These are phyloP conservation scores for Coluber constrictor DNA, from an alignment of 2,797 vertebrate species.

Conservation along the genomic window DNA sequence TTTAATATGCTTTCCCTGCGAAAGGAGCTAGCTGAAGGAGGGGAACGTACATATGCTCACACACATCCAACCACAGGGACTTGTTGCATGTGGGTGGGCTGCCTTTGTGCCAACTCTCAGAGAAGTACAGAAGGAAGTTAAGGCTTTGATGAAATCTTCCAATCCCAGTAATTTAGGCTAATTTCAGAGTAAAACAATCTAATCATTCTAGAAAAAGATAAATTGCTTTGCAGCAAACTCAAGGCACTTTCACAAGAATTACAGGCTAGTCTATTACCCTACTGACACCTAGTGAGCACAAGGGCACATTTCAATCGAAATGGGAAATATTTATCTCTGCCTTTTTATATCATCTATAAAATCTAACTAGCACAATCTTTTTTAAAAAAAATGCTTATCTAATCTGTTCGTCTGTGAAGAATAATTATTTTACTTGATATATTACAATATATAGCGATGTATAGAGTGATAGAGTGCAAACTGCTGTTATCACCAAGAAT, in stretches of 20 bases:
- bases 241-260: neutral
- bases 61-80: neutral
- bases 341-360: neutral
- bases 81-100: constrained; percentile 5
- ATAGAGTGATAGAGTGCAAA: neutral
- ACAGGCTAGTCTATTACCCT: neutral
- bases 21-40: neutral
- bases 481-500: neutral
- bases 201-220: neutral
- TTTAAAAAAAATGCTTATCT: neutral
- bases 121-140: neutral
- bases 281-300: constrained; percentile 5
- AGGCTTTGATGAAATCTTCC: constrained; percentile 14
- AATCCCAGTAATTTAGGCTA: constrained; percentile 17
- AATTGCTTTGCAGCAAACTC: neutral
- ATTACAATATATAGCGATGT: neutral
- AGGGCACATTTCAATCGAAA: neutral
- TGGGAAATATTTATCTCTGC: neutral
- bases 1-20: neutral
- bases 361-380: neutral
- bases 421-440: neutral
- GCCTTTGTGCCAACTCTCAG: neutral
- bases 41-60: neutral
- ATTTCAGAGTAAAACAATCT: constrained; percentile 21
- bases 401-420: neutral